A percentile compares a stretch with the other conserved stretches of the same genome.
Evolutionary conservation across 2,113 vertebrate genomes (phyloP).

Genomic region (Misgurnus mizolepis): DNA sequence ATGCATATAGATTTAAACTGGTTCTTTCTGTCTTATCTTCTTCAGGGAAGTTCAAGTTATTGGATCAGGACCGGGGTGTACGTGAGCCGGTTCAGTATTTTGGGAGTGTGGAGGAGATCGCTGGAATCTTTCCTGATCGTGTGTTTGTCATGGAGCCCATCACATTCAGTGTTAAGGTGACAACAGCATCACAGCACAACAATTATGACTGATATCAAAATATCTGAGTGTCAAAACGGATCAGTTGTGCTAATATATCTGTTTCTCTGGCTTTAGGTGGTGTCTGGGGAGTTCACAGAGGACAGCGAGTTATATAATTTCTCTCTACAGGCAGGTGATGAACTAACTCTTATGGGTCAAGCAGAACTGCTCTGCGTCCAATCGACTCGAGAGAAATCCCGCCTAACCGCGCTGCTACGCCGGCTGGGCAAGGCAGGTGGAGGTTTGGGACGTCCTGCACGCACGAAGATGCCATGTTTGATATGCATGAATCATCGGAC

Average conservation of each 20-base stretch:
- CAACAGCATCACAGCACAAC: background rate
- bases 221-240: background rate
- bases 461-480: slow-evolving; percentile 90
- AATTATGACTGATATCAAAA: background rate
- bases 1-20: background rate
- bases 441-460: slow-evolving; percentile 61
- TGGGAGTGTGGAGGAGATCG: slow-evolving; percentile 96
- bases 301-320: slow-evolving; percentile 99
- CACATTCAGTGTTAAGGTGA: slow-evolving; percentile 97
- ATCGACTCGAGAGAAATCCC: slow-evolving; percentile 83
- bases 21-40: slow-evolving; percentile 16
- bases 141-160: slow-evolving; percentile 98
- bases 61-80: slow-evolving; percentile 95
- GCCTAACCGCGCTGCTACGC: slow-evolving; percentile 86
- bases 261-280: slow-evolving; percentile 77
- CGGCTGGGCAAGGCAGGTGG: slow-evolving; percentile 86
- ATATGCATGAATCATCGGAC: slow-evolving; percentile 99
- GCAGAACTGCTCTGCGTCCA: slow-evolving; percentile 91
- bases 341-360: slow-evolving; percentile 97
- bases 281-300: slow-evolving; percentile 97
- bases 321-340: slow-evolving; percentile 93
- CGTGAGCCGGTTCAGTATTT: slow-evolving; percentile 94
- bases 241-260: background rate
- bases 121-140: slow-evolving; percentile 91
- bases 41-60: slow-evolving; percentile 94